These are phyloP conservation scores for Podarcis raffonei DNA, from an alignment of 2,113 vertebrate species.

Conservation along the genomic window DNA sequence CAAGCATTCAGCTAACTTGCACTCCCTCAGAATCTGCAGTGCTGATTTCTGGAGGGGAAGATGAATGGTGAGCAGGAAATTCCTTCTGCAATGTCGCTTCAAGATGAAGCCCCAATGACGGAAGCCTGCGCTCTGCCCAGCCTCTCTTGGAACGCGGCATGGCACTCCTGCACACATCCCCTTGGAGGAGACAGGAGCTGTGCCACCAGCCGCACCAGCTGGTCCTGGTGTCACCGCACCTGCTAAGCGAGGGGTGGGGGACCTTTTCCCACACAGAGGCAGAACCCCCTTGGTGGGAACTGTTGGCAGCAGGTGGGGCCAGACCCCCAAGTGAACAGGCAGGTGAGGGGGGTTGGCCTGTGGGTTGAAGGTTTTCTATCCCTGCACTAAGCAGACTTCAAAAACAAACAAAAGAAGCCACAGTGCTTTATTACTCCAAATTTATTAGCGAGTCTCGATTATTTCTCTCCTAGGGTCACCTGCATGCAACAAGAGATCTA, in stretches of 20 bases:
- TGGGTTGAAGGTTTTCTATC: background rate
- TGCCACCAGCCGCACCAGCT: no score
- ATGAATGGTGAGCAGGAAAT: background rate
- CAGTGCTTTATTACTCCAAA: conserved; percentile 68
- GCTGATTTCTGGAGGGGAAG: background rate
- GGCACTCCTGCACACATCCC: background rate
- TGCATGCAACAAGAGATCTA: conserved; percentile 89
- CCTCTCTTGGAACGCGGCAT: background rate
- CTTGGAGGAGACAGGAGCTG: background rate
- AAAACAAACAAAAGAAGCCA: conserved; percentile 23
- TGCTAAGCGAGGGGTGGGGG: no score
- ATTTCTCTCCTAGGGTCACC: conserved; percentile 83
- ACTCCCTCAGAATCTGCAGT: background rate
- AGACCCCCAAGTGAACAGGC: background rate
- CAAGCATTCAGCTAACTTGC: background rate
- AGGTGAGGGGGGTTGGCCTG: background rate
- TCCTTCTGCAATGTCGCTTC: background rate
- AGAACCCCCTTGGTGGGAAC: background rate
- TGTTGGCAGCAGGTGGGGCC: no score
- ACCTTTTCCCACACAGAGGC: background rate
- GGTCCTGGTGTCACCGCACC: background rate
- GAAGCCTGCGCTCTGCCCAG: background rate
- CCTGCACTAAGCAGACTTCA: no score
- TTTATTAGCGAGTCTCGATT: conserved; percentile 77
- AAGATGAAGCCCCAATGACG: background rate